These are phyloP conservation scores for Oligia latruncula DNA, from an alignment of 2,888 invertebrate genomes.

Conservation along the genomic window DNA sequence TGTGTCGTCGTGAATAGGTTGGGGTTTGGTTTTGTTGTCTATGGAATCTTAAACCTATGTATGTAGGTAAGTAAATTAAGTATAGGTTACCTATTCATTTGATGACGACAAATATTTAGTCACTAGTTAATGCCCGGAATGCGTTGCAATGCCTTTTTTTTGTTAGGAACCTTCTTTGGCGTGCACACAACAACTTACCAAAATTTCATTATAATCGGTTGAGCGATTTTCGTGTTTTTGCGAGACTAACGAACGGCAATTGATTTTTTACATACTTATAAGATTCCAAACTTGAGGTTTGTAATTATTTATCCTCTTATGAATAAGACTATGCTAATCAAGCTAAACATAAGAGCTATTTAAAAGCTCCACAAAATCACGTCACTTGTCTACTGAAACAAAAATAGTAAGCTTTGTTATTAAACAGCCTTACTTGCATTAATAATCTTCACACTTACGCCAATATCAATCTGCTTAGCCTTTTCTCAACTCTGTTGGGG, in stretches of 20 bases:
- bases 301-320: neutral
- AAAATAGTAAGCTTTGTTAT: neutral
- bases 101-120: neutral
- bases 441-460: too few relatives aligned
- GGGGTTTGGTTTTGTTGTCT: neutral
- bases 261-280: too few relatives aligned
- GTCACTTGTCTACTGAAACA: neutral
- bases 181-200: too few relatives aligned
- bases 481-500: neutral
- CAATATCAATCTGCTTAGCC: too few relatives aligned
- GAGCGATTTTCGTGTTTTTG: too few relatives aligned
- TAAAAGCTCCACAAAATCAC: neutral
- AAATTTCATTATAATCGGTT: too few relatives aligned
- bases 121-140: neutral
- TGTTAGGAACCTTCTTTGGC: too few relatives aligned
- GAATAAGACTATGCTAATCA: neutral
- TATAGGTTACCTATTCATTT: neutral
- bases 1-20: too few relatives aligned
- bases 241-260: too few relatives aligned
- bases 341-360: neutral
- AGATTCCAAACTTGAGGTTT: too few relatives aligned
- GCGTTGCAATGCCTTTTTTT: too few relatives aligned
- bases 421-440: neutral
- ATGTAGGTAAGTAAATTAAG: neutral
- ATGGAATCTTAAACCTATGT: neutral